Conservation (phyloP, 2,797 vertebrate genomes). For the Hybognathus amarus region DNA sequence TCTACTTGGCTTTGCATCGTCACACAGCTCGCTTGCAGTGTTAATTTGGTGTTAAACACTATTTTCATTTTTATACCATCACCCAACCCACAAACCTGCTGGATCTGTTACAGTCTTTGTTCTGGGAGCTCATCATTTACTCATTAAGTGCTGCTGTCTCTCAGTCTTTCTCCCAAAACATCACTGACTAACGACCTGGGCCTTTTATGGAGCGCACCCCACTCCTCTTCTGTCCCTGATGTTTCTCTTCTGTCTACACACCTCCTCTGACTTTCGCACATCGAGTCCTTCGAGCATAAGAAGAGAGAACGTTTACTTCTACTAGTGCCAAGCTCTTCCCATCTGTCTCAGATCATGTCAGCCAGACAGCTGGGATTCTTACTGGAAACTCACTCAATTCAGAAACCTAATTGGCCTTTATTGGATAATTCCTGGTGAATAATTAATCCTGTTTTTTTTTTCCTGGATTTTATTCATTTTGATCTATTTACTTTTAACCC, state of each 20-base stretch:
- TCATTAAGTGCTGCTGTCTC: conserved; percentile 12
- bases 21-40: not conserved
- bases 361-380: conserved; percentile 11
- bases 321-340: conserved; percentile 27
- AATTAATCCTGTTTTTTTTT: no score
- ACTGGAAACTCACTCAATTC: conserved; percentile 11
- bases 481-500: not conserved
- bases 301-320: conserved; percentile 35
- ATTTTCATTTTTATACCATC: not conserved
- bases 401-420: not conserved
- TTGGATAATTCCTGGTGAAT: not conserved
- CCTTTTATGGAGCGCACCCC: conserved; percentile 54
- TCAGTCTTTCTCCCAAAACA: conserved; percentile 40
- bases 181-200: conserved; percentile 35
- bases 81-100: not conserved
- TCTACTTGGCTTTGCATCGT: not conserved
- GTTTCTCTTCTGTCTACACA: conserved; percentile 38
- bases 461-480: not conserved
- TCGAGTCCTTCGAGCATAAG: conserved; percentile 12
- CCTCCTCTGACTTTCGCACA: conserved; percentile 32
- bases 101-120: conserved; percentile 7
- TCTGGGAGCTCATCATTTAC: conserved; percentile 2
- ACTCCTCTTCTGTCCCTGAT: conserved; percentile 32
- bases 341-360: conserved; percentile 42
- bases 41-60: conserved; percentile 34